Base-by-base conservation (phyloP, 2,797 vertebrate genomes). In the Sebastes miniatus region DNA sequence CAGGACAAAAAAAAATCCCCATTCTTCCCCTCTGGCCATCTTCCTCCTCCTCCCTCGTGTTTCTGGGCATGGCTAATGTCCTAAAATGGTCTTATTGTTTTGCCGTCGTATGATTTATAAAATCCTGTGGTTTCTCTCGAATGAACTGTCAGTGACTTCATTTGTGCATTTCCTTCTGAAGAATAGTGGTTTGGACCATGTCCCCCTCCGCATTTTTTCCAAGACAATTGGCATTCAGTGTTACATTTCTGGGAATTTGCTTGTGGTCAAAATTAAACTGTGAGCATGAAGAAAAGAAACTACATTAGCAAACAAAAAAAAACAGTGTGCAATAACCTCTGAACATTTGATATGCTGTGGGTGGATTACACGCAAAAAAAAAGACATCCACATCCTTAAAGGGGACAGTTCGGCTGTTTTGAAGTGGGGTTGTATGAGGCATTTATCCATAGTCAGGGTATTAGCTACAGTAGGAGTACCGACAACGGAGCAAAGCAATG, bases 121-220 rank as follows among this genome's bases (percentile, higher is more conserved):
- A 92, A 88, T 89, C 79, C 79, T 91, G 90, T 71, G 88, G 90
- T 86, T 90, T 86, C 39, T 86, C 39, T 54, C 14, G 3, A n/a
- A 71, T 80, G 85, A 86, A 81, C 86, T 81, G 83, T 81, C 79
- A 73, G 71, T 71, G 87, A 93, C 88, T 88, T 91, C 73, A 89
- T 89, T 92, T 88, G 77, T 74, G 77, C 75, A 68, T 80, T 92
- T 90, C 83, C 87, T 79, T 76, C 73, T 62, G 65, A 79, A 84
- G 82, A 86, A 77, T 65, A 70, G 92, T 78, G 92, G 90, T 94
- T 93, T 93, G 92, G 87, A 88, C 85, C 50, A 8, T 22, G 64
- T 69, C 69, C 59, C 59, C 58, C 39, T 72, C 20, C 70, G 73
- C 82, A 77, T 81, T 77, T 89, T 76, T 80, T 80, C 71, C 59